Conservation (phyloP, 1,140 invertebrate genomes). For the Diorhabda sublineata region DNA sequence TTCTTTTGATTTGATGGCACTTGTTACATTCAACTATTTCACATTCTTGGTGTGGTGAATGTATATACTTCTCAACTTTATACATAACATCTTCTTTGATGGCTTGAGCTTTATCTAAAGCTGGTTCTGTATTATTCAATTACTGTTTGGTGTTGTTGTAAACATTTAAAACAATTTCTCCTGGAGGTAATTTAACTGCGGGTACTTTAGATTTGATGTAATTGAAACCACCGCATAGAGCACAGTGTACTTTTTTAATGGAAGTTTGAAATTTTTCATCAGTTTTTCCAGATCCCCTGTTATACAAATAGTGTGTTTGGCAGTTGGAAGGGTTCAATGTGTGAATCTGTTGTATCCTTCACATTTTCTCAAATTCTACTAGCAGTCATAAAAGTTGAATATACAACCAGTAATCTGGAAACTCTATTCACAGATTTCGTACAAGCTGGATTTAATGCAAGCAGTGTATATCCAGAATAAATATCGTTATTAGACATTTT, state of each 20-base stretch:
- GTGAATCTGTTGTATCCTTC: constrained; percentile 56
- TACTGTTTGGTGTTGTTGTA: constrained; percentile 56
- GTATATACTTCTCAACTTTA: constrained; percentile 36
- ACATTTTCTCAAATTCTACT: constrained; percentile 53
- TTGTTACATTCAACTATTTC: constrained; percentile 8
- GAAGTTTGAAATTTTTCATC: constrained; percentile 49
- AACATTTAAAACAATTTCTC: constrained; percentile 49
- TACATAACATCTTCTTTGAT: constrained; percentile 35
- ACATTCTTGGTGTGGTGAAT: constrained; percentile 18
- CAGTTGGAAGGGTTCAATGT: constrained; percentile 54
- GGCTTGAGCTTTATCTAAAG: constrained; percentile 35
- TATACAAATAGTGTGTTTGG: constrained; percentile 51
- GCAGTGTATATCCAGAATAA: too few species aligned
- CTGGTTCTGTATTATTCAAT: constrained; percentile 47
- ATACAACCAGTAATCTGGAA: constrained; percentile 54
- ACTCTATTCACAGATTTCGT: constrained; percentile 52
- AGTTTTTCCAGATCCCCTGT: constrained; percentile 51
- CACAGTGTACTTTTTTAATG: constrained; percentile 49
- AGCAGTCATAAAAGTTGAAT: constrained; percentile 52
- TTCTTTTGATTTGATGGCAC: constrained; percentile 8
- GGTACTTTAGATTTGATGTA: constrained; percentile 51
- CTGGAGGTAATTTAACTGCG: constrained; percentile 48
- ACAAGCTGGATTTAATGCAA: constrained; percentile 25
- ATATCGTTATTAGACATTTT: constrained; percentile 8
- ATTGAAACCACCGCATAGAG: constrained; percentile 50